Evolutionary conservation across 1,140 invertebrate genomes (phyloP).

Genomic region (Zaprionus davidi): DNA sequence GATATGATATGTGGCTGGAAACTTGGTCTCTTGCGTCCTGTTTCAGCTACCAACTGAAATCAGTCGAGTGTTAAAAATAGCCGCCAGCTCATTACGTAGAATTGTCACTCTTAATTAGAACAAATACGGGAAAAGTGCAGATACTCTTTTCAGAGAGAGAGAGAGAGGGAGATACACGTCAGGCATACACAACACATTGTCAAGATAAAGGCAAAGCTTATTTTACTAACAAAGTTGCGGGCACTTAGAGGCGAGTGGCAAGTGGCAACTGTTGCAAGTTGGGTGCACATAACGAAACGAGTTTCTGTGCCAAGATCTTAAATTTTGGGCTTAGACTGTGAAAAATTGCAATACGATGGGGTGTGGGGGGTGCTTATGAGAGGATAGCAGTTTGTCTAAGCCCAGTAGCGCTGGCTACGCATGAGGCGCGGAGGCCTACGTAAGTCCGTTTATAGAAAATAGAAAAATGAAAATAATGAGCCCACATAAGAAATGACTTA

Average conservation of each 20-base stretch:
- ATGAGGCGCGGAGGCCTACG: conserved; percentile 14
- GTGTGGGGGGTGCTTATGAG: conserved; percentile 6
- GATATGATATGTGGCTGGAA: conserved; percentile 47
- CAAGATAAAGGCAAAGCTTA: conserved; percentile 68
- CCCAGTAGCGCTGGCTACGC: conserved; percentile 57
- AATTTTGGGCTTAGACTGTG: conserved; percentile 71
- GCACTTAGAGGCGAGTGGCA: conserved; percentile 31
- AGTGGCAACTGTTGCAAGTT: conserved; percentile 21
- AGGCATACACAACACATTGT: conserved; percentile 49
- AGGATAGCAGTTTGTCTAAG: conserved; percentile 16
- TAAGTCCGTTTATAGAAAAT: conserved; percentile 15
- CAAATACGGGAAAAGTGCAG: conserved; percentile 54
- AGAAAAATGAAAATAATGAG: conserved; percentile 62
- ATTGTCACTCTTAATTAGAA: conserved; percentile 83
- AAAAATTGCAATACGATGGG: conserved; percentile 52
- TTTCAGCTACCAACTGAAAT: conserved; percentile 28
- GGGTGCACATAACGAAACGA: conserved; percentile 42
- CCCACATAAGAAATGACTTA: conserved; percentile 80
- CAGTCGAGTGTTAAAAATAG: conserved; percentile 65
- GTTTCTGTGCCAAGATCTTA: conserved; percentile 55
- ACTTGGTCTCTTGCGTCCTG: background rate
- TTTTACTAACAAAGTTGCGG: conserved; percentile 63
- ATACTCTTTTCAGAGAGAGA: background rate
- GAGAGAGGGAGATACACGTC: background rate
- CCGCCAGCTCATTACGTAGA: conserved; percentile 75